Conservation (phyloP, 2,797 vertebrate species). For the Crax fasciolata region DNA sequence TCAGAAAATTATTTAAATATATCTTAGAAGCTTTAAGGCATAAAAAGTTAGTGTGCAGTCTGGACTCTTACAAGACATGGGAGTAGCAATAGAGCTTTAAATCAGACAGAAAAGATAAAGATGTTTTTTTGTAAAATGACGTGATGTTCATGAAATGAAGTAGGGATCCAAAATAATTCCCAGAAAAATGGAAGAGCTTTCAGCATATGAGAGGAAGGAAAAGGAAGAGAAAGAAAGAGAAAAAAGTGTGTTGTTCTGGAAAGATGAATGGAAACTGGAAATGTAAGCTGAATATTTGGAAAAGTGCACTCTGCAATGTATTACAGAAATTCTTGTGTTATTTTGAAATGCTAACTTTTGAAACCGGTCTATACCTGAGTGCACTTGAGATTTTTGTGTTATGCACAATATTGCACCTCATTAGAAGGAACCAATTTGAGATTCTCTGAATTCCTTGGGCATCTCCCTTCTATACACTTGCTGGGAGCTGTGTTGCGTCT, state of each 20-base stretch:
- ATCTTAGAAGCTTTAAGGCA: slow-evolving; percentile 11
- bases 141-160: neutral
- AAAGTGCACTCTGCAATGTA: neutral
- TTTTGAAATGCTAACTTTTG: neutral
- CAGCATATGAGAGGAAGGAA: neutral
- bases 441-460: neutral
- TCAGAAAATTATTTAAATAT: slow-evolving; percentile 30
- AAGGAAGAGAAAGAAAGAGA: neutral
- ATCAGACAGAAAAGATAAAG: neutral
- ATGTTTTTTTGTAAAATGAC: neutral
- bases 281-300: neutral
- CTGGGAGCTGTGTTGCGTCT: neutral
- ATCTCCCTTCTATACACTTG: neutral
- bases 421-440: neutral
- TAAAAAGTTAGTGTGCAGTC: neutral
- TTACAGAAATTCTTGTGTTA: neutral
- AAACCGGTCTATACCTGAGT: neutral
- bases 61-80: neutral
- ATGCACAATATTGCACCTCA: neutral
- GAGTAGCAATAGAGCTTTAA: neutral
- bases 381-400: neutral
- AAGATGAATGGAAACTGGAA: neutral
- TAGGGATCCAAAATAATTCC: neutral
- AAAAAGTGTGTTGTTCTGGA: neutral
- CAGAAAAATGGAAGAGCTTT: neutral